Base-by-base conservation (phyloP, 2,113 vertebrate genomes). In the Hiodon alosoides region DNA sequence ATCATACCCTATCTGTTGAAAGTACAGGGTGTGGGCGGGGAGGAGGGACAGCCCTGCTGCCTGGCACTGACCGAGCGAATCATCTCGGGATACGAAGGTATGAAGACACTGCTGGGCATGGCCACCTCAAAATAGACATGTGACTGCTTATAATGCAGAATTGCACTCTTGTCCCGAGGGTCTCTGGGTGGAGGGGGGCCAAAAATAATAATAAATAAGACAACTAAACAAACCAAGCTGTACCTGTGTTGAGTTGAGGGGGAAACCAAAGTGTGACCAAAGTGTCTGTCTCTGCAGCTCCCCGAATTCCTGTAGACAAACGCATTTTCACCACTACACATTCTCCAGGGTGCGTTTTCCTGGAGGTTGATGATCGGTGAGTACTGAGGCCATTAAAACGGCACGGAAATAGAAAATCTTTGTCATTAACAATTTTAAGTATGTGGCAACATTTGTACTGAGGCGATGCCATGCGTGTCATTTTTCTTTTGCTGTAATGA, bases 321-420 rank as follows among this genome's bases (percentile, higher is more conserved):
- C 93, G 93, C 75, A 94, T 96, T 86, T 97, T 98, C 85, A 98
- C 95, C 74, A 97, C 94, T 46, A 95, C 94, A 59, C 95, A 98
- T 81, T 95, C 92, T 1, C 94, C 95, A 55, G 93, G 90, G 71
- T 97, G 95, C 86, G 87, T 96, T 73, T 98, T 96, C 83, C 88
- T 96, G 80, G 95, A 96, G 84, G 92, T 94, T 81, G 94, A 97
- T 79, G 94, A 97, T 83, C 93, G 94, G 94, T 97, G 73, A 89
- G 74, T 75, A 65, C 47, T 51, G 66, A 7, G 10, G 57, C 47
- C 48, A 10, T 3, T 9, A 14, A 59, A 59, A 3, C 5, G 14
- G 4, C 4, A 3, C 14, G 9, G 7, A 59, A 59, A 4, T 59
- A 8, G 9, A 8, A 11, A 31, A 31, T 31, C 31, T 31, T 31